A percentile compares a stretch with the other conserved stretches of the same genome.
These are phyloP conservation scores for Sardinella longiceps DNA, from an alignment of 2,797 vertebrate species.

Conservation along the genomic window DNA sequence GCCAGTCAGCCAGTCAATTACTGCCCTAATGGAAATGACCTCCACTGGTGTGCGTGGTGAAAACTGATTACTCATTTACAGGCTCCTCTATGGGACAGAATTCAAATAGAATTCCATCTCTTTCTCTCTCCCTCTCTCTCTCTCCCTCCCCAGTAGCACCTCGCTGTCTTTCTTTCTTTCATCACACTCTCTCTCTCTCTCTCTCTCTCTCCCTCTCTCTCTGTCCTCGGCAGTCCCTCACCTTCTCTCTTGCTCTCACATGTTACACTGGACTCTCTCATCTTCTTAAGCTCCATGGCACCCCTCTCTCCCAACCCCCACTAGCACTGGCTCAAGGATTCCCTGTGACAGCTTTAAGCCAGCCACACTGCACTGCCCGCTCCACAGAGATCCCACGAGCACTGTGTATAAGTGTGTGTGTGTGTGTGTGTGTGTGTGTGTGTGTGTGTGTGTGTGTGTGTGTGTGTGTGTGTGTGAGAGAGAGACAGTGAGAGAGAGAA, in stretches of 20 bases:
- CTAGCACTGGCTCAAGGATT: slow-evolving; percentile 13
- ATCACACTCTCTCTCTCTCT: too few species aligned
- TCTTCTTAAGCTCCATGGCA: neutral
- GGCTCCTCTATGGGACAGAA: neutral
- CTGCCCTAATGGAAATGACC: slow-evolving; percentile 61
- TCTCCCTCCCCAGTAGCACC: neutral
- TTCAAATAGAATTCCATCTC: slow-evolving; percentile 9
- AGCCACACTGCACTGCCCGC: neutral
- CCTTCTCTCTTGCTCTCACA: neutral
- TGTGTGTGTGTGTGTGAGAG: too few species aligned
- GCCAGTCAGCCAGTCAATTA: slow-evolving; percentile 39
- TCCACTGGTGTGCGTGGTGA: slow-evolving; percentile 54
- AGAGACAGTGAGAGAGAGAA: too few species aligned
- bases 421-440: neutral
- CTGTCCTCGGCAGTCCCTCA: too few species aligned
- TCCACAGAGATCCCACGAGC: neutral
- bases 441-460: neutral
- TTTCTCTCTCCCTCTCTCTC: neutral
- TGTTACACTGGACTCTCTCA: neutral
- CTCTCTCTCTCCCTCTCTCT: neutral
- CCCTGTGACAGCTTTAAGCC: slow-evolving; percentile 20
- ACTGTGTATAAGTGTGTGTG: neutral
- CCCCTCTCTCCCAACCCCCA: neutral
- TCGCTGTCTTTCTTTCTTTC: neutral
- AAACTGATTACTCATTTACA: slow-evolving; percentile 62